Evolutionary conservation across 2,797 vertebrate genomes (phyloP).

Genomic region (Crocodylus rhombifer): DNA sequence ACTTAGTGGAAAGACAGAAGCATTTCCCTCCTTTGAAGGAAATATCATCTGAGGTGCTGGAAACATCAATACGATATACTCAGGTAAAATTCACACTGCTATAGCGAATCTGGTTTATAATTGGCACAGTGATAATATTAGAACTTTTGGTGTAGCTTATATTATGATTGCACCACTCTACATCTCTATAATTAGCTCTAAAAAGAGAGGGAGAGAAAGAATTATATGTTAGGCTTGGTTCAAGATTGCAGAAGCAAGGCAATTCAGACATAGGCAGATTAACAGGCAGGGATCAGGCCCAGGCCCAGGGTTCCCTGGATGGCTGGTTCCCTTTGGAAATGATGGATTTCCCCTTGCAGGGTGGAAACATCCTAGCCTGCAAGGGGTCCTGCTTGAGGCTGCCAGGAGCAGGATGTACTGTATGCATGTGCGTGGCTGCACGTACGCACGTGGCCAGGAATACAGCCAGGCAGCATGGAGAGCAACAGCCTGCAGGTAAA

Average conservation of each 20-base stretch:
- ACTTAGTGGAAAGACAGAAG: not conserved
- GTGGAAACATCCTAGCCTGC: no score
- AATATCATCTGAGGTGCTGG: not conserved
- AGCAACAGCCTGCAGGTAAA: no score
- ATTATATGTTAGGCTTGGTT: not conserved
- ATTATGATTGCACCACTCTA: not conserved
- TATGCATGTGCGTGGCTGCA: no score
- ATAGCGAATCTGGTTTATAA: not conserved
- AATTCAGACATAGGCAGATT: not conserved
- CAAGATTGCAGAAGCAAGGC: not conserved
- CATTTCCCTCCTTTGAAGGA: not conserved
- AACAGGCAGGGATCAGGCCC: no score
- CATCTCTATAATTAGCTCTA: not conserved
- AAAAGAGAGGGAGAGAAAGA: not conserved
- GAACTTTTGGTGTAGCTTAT: not conserved
- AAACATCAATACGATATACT: no score
- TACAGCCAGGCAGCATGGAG: no score
- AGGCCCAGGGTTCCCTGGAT: no score
- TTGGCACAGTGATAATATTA: not conserved
- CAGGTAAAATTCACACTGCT: not conserved
- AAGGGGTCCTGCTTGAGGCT: no score
- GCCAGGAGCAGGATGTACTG: no score
- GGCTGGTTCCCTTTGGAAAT: no score
- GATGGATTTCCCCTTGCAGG: no score
- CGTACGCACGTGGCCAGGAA: no score